phyloP scores from a whole-genome alignment of 1,140 invertebrate species.

The Anastrepha ludens region DNA sequence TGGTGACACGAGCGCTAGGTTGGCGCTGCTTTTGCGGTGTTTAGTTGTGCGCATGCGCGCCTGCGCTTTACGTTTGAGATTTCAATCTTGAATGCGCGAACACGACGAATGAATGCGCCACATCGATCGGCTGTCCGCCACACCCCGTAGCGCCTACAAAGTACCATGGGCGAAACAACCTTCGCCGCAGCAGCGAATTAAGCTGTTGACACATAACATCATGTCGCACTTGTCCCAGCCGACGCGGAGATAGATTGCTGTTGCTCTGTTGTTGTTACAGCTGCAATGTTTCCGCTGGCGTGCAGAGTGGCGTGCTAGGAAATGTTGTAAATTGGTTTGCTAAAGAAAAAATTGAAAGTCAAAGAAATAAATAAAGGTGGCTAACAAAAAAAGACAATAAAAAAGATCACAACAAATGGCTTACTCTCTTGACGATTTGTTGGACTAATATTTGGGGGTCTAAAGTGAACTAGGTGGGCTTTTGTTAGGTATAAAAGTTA shows the following conservation, averaged over 20 bases:
- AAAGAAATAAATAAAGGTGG: slow-evolving; percentile 4
- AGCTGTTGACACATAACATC: slow-evolving; percentile 50
- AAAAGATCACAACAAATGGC: neutral
- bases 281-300: neutral
- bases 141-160: neutral
- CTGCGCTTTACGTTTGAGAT: slow-evolving; percentile 15
- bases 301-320: neutral
- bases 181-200: neutral
- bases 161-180: neutral
- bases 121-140: slow-evolving; percentile 36
- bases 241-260: slow-evolving; percentile 50
- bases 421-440: neutral
- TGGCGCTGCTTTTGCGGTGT: neutral
- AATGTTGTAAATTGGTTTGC: neutral
- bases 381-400: neutral
- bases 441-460: neutral
- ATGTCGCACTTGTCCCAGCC: slow-evolving; percentile 49
- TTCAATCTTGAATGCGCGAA: slow-evolving; percentile 1
- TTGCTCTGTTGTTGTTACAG: neutral
- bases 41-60: slow-evolving; percentile 16
- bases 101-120: slow-evolving; percentile 25
- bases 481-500: too few species aligned
- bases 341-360: slow-evolving; percentile 16
- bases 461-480: neutral
- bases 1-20: neutral